A percentile compares a stretch with the other conserved stretches of the same genome.
Evolutionary conservation across 1,140 invertebrate genomes (phyloP).

Genomic region (Telenomus remus): DNA sequence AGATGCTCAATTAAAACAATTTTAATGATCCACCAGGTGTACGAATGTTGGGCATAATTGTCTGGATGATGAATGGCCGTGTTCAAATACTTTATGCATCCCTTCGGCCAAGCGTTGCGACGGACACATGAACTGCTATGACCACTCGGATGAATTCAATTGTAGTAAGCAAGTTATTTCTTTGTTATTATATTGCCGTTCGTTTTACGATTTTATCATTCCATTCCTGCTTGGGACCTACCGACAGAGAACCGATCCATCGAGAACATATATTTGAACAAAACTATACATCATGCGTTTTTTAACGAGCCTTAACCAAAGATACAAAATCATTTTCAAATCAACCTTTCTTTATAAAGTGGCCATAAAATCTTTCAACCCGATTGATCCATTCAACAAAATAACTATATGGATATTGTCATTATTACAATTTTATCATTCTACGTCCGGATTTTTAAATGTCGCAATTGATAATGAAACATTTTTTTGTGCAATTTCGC

Average conservation of each 20-base stretch:
- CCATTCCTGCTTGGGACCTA: no score
- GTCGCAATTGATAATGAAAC: conserved; percentile 20
- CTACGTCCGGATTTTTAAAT: conserved; percentile 16
- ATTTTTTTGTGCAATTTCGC: conserved; percentile 39
- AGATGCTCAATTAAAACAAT: conserved; percentile 1
- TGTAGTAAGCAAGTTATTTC: conserved; percentile 79
- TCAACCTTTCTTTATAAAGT: no score
- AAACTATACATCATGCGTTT: no score
- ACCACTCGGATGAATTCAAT: conserved; percentile 86
- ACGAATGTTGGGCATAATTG: conserved; percentile 69
- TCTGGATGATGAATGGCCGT: conserved; percentile 80
- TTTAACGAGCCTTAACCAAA: no score
- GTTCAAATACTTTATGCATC: conserved; percentile 84
- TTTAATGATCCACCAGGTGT: conserved; percentile 64
- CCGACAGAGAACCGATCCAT: no score
- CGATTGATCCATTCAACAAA: no score
- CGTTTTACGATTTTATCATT: no score
- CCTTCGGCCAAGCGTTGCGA: conserved; percentile 81
- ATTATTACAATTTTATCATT: conserved; percentile 9
- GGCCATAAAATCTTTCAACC: no score
- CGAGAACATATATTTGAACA: no score
- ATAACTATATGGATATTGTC: no score
- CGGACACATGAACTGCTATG: conserved; percentile 85
- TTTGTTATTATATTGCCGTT: no score
- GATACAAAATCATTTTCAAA: no score